phyloP scores from a whole-genome alignment of 2,797 vertebrate species.

The Chromis chromis region DNA sequence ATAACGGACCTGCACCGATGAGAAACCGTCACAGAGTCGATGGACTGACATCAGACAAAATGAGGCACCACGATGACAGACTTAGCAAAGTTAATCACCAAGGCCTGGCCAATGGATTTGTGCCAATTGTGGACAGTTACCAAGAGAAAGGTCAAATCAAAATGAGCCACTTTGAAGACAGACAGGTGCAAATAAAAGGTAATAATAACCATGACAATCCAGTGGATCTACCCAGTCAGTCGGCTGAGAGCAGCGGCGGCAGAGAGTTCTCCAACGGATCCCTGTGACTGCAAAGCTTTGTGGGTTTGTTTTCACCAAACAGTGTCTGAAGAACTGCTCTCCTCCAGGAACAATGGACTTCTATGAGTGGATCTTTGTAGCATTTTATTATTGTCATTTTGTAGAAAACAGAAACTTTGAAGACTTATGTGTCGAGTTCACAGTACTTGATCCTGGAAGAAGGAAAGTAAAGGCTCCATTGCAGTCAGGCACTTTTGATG shows the following conservation, averaged over 20 bases:
- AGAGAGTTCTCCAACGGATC: conserved; percentile 62
- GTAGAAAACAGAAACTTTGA: conserved; percentile 32
- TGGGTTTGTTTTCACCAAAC: conserved; percentile 8
- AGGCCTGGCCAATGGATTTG: conserved; percentile 26
- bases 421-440: conserved; percentile 30
- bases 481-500: conserved; percentile 43
- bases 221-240: conserved; percentile 52
- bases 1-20: conserved; percentile 43
- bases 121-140: conserved; percentile 45
- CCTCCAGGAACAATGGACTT: conserved; percentile 16
- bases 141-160: conserved; percentile 54
- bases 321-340: conserved; percentile 31
- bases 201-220: conserved; percentile 37
- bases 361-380: conserved; percentile 63
- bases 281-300: conserved; percentile 54
- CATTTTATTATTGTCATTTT: conserved; percentile 65
- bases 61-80: conserved; percentile 41
- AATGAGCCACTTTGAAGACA: conserved; percentile 50
- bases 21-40: conserved; percentile 51
- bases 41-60: conserved; percentile 20
- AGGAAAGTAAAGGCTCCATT: conserved; percentile 23
- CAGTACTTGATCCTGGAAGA: conserved; percentile 32
- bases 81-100: conserved; percentile 44
- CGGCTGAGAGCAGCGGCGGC: conserved; percentile 77
- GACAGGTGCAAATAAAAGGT: conserved; percentile 56